These are phyloP conservation scores for Pseudomugil gertrudae DNA, from an alignment of 2,797 vertebrate genomes.

Conservation along the genomic window DNA sequence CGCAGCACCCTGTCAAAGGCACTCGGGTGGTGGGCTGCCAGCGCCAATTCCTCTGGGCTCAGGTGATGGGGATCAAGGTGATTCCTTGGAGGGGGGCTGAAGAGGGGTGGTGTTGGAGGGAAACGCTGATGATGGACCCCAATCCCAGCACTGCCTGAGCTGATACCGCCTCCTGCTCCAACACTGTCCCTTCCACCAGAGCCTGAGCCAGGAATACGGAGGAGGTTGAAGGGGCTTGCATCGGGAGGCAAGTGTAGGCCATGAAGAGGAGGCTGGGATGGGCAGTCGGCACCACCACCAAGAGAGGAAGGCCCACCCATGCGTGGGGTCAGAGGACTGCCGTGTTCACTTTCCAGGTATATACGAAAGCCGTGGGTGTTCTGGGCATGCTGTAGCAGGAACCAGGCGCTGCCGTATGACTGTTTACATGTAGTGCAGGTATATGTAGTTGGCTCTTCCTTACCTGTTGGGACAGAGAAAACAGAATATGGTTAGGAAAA, in stretches of 20 bases:
- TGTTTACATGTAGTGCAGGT: constrained; percentile 99
- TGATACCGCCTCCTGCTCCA: constrained; percentile 79
- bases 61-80: constrained; percentile 98
- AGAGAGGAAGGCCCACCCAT: constrained; percentile 92
- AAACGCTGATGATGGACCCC: constrained; percentile 91
- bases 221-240: constrained; percentile 98
- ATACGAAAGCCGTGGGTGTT: constrained; percentile 99
- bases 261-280: constrained; percentile 96
- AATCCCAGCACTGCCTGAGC: constrained; percentile 81
- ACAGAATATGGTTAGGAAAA: constrained; percentile 25
- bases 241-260: constrained; percentile 98
- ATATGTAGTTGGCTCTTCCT: constrained; percentile 99
- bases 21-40: constrained; percentile 99
- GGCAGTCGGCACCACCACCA: constrained; percentile 93
- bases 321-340: constrained; percentile 96
- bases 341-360: constrained; percentile 99
- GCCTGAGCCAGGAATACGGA: constrained; percentile 95
- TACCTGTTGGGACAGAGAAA: constrained; percentile 88
- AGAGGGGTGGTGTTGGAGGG: constrained; percentile 97
- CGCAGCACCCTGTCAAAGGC: constrained; percentile 99
- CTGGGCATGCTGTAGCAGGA: constrained; percentile 99
- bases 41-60: constrained; percentile 98
- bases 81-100: constrained; percentile 98
- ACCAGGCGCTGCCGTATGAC: constrained; percentile 98
- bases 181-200: constrained; percentile 91